These are phyloP conservation scores for Helobdella robusta DNA, from an alignment of 2,888 invertebrate species.

Conservation along the genomic window DNA sequence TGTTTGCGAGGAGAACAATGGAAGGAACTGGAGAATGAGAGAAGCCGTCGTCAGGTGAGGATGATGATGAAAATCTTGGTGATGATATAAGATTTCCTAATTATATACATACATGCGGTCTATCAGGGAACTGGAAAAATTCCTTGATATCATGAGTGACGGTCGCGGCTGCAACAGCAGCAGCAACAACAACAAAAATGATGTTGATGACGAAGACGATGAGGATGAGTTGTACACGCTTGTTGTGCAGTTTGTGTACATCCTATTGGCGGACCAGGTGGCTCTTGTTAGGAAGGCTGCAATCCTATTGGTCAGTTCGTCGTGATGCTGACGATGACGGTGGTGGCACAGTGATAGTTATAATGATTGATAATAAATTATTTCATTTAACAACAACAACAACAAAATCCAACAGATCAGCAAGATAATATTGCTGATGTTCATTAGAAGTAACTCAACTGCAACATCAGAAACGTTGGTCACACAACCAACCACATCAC, in stretches of 20 bases:
- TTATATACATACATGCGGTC: background rate
- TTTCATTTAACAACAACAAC: background rate
- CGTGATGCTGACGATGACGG: too few species aligned
- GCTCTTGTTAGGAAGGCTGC: conserved; percentile 19
- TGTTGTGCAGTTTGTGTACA: conserved; percentile 13
- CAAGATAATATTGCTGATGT: background rate
- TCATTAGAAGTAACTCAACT: background rate
- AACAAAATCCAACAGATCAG: background rate
- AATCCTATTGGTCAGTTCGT: conserved; percentile 15
- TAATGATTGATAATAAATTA: background rate
- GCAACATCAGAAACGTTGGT: background rate
- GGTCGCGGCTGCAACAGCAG: too few species aligned
- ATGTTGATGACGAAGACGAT: too few species aligned
- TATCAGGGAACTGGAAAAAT: conserved; percentile 18
- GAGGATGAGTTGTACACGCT: conserved; percentile 11
- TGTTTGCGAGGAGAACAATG: conserved; percentile 11
- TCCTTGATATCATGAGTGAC: background rate
- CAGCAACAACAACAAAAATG: too few species aligned
- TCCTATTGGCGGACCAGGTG: conserved; percentile 19
- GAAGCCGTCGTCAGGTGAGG: background rate
- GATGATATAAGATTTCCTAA: background rate
- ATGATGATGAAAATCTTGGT: background rate
- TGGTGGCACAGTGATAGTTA: background rate
- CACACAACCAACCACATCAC: background rate
- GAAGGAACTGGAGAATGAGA: conserved; percentile 17